phyloP scores from a whole-genome alignment of 1,140 invertebrate species.

The Drosophila persimilis region DNA sequence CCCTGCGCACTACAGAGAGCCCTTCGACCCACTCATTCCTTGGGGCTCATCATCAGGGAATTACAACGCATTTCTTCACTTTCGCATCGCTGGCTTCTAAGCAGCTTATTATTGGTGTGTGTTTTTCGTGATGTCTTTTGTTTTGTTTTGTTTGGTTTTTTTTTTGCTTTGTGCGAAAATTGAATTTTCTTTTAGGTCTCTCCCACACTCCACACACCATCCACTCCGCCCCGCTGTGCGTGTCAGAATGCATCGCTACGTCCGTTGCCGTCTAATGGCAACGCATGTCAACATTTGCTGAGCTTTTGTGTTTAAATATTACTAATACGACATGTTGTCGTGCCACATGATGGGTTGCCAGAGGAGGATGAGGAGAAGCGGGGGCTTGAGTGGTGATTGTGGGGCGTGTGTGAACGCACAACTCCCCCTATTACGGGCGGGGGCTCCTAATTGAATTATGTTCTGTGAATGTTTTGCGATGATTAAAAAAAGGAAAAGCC shows the following conservation, averaged over 20 bases:
- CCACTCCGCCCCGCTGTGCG: conserved; percentile 39
- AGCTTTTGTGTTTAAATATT: conserved; percentile 82
- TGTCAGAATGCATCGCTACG: conserved; percentile 68
- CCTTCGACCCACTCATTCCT: conserved; percentile 6
- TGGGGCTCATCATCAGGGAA: conserved; percentile 40
- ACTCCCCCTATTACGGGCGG: conserved; percentile 39
- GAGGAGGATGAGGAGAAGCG: background rate
- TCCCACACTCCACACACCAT: background rate
- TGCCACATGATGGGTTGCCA: conserved; percentile 44
- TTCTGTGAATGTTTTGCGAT: conserved; percentile 31
- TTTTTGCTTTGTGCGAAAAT: conserved; percentile 60
- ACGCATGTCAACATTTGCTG: conserved; percentile 78
- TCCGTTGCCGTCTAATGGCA: conserved; percentile 62
- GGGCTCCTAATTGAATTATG: conserved; percentile 71
- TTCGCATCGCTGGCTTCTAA: conserved; percentile 75
- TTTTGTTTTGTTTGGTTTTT: conserved; percentile 23
- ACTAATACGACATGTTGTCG: conserved; percentile 79
- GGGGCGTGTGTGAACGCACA: conserved; percentile 10
- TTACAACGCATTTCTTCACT: conserved; percentile 81
- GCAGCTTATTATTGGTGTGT: conserved; percentile 66
- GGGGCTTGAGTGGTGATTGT: conserved; percentile 4
- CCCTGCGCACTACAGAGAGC: background rate
- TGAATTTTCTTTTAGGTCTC: conserved; percentile 56
- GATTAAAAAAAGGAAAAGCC: conserved; percentile 24
- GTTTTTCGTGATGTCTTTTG: conserved; percentile 23